These are phyloP conservation scores for Ophion obscuratus DNA, from an alignment of 2,888 invertebrate species.

Conservation along the genomic window DNA sequence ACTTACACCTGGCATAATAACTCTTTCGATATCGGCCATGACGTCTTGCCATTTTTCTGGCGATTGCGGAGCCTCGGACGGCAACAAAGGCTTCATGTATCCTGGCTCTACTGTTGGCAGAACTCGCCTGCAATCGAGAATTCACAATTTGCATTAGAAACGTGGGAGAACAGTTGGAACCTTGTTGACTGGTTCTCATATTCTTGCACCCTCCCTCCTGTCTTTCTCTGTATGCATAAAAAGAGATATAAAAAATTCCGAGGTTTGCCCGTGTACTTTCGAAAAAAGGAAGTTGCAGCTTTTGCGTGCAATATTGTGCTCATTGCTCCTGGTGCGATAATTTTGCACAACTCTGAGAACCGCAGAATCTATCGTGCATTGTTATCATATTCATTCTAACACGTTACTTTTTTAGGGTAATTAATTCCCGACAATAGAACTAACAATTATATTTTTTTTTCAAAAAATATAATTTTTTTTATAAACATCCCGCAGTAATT, in stretches of 20 bases:
- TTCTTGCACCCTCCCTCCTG: background rate
- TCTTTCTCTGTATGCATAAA: background rate
- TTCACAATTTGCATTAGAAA: constrained; percentile 1
- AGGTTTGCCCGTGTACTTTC: background rate
- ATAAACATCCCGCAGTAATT: background rate
- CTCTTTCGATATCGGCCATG: constrained; percentile 93
- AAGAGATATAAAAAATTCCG: background rate
- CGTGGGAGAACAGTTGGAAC: background rate
- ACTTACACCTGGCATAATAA: constrained; percentile 96
- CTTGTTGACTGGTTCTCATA: background rate
- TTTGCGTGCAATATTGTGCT: background rate
- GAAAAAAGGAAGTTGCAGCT: background rate
- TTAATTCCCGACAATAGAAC: background rate
- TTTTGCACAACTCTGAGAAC: background rate
- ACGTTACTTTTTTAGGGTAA: background rate
- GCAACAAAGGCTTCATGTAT: constrained; percentile 92
- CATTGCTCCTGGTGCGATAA: background rate
- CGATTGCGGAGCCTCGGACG: constrained; percentile 92
- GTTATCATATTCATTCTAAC: background rate
- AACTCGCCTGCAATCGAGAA: constrained; percentile 87
- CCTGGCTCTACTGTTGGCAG: constrained; percentile 96
- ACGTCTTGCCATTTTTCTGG: constrained; percentile 94
- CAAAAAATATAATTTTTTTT: too few species aligned
- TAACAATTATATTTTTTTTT: background rate
- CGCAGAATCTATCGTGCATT: background rate